phyloP scores from a whole-genome alignment of 2,113 vertebrate genomes.

The Pedionomus torquatus region DNA sequence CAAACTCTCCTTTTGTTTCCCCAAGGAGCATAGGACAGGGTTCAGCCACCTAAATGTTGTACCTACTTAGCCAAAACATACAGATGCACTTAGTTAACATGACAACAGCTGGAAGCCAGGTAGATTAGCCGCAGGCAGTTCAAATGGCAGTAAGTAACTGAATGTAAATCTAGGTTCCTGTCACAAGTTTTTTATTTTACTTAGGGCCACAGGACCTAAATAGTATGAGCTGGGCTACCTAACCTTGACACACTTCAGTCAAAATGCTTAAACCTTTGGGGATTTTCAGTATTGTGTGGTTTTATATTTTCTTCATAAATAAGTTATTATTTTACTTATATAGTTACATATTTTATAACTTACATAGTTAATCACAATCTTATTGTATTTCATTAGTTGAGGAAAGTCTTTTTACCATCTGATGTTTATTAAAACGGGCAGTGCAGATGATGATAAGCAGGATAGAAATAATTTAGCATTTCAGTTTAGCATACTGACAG shows the following conservation, averaged over 20 bases:
- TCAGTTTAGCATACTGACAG: slow-evolving; percentile 23
- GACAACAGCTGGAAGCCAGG: not conserved
- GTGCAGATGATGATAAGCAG: slow-evolving; percentile 31
- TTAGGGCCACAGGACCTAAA: not conserved
- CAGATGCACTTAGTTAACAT: not conserved
- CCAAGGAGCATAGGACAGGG: not conserved
- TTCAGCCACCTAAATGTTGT: not conserved
- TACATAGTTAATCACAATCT: slow-evolving; percentile 18
- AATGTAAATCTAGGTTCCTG: not conserved
- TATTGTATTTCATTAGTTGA: slow-evolving; percentile 10
- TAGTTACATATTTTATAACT: not conserved
- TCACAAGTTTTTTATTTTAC: not conserved
- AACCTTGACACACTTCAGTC: not conserved
- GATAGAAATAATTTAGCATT: slow-evolving; percentile 22
- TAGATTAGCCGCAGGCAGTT: not conserved
- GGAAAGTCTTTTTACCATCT: not conserved
- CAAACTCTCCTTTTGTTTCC: not conserved
- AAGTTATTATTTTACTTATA: not conserved
- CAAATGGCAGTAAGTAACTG: not conserved
- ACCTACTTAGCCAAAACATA: not conserved
- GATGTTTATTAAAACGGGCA: slow-evolving; percentile 19
- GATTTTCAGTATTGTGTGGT: not conserved
- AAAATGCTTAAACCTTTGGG: not conserved
- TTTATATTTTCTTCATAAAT: slow-evolving; percentile 28
- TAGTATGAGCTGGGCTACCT: not conserved